Base-by-base conservation (phyloP, 2,888 invertebrate genomes). In the Parnassius mnemosyne region DNA sequence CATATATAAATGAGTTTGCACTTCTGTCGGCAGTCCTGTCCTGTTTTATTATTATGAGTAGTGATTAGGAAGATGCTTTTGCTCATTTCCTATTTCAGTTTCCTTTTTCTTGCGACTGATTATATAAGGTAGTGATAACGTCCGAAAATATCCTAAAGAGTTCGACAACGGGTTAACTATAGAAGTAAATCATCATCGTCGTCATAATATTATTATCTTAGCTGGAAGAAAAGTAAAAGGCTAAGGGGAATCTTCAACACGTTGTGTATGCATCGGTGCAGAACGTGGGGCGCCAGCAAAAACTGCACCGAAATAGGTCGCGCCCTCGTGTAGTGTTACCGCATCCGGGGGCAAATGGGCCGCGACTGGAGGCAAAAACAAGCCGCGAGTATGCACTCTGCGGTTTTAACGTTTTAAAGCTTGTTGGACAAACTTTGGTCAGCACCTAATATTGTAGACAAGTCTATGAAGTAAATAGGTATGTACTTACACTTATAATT, bases 291-390 rank as follows among this genome's bases (percentile, higher is more conserved):
- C 79, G 73, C 67, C 50, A 62, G 74, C 80, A 85, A 85, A 85
- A 85, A 84, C 73, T 57, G 60, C 60, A 71, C 76, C 75, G 75
- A 79, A 82, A 82, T 84, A 84, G 81, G 79, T 81, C 75, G 77
- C 70, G 74, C 71, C 73, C 58, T 71, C 76, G 74, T 76, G 75
- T 76, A 68, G 72, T 66, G 68, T 72, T 72, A 69, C 73, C 72
- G 72, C 78, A 83, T 84, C 86, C 84, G 82, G 80, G 69, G 61
- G 66, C 70, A 83, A 85, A 85, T 86, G 84, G 77, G 72, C 74
- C 83, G 76, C 71, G 69, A 74, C 78, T 66, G 64, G 61, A 20
- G n/a, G 63, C 70, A 74, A 75, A 76, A 74, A 75, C 69, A 51
- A 46, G 43, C 2, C 25, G 53, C 41, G 34, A 34, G 61, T 59